phyloP scores from a whole-genome alignment of 2,113 vertebrate species.

The Casuarius casuarius region DNA sequence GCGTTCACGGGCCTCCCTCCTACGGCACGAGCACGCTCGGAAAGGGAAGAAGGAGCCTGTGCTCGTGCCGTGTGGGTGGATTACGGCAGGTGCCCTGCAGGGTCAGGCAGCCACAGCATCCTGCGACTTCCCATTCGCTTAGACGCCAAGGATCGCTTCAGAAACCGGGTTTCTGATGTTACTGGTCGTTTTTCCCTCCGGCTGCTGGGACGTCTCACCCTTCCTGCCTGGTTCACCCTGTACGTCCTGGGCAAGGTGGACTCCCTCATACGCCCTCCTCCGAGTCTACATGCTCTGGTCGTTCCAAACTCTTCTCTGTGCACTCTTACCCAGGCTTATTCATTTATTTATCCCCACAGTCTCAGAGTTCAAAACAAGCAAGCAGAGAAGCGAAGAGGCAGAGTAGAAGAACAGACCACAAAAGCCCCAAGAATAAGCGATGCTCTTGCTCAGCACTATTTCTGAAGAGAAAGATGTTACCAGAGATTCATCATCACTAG shows the following conservation, averaged over 20 bases:
- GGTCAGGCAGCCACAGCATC: neutral
- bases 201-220: neutral
- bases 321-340: fast-evolving
- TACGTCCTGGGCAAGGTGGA: neutral
- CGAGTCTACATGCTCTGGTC: fast-evolving
- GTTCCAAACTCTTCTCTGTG: neutral
- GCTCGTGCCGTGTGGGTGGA: neutral
- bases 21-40: neutral
- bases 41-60: neutral
- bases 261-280: neutral
- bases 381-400: neutral
- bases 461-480: neutral
- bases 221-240: neutral
- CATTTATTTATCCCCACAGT: neutral
- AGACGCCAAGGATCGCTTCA: neutral
- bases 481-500: neutral
- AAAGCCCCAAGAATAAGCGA: neutral
- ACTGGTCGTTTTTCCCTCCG: neutral
- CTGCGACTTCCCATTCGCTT: neutral
- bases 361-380: neutral
- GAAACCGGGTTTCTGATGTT: neutral
- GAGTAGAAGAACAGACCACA: neutral
- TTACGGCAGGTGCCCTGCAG: neutral
- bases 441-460: neutral
- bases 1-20: neutral